Percentiles rank a stretch among this genome's conserved stretches.
These are phyloP conservation scores for Melanostoma scalare DNA, from an alignment of 2,888 invertebrate genomes.

Conservation along the genomic window DNA sequence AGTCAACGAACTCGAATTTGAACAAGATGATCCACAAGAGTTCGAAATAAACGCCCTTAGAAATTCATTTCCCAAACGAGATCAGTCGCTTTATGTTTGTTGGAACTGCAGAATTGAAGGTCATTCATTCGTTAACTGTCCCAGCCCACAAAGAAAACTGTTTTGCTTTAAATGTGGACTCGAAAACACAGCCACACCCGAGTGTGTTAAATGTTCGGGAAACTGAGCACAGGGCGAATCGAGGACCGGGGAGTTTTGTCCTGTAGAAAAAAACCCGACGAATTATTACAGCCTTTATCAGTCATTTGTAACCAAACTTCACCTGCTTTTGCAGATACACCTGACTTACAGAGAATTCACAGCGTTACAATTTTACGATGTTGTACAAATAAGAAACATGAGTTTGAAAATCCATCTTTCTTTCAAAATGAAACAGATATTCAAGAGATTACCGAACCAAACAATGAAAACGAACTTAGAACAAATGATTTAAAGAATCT, in stretches of 20 bases:
- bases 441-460: neutral
- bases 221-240: neutral
- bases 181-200: neutral
- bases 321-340: neutral
- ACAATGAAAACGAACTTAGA: neutral
- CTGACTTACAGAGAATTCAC: neutral
- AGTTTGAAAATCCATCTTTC: neutral
- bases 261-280: neutral
- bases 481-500: neutral
- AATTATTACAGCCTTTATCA: neutral
- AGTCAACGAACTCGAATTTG: neutral
- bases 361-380: too few species aligned
- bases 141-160: conserved; percentile 1
- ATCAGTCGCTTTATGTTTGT: neutral
- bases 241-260: neutral
- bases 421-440: neutral
- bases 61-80: neutral
- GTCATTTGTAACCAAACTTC: too few species aligned
- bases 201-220: conserved; percentile 7
- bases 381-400: too few species aligned
- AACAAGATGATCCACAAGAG: neutral
- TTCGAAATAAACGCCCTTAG: neutral
- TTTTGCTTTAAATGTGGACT: conserved; percentile 4
- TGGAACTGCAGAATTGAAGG: conserved; percentile 4
- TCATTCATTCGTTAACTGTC: neutral